Evolutionary conservation across 2,113 vertebrate genomes (phyloP).

Genomic region (Delphinus delphis): DNA sequence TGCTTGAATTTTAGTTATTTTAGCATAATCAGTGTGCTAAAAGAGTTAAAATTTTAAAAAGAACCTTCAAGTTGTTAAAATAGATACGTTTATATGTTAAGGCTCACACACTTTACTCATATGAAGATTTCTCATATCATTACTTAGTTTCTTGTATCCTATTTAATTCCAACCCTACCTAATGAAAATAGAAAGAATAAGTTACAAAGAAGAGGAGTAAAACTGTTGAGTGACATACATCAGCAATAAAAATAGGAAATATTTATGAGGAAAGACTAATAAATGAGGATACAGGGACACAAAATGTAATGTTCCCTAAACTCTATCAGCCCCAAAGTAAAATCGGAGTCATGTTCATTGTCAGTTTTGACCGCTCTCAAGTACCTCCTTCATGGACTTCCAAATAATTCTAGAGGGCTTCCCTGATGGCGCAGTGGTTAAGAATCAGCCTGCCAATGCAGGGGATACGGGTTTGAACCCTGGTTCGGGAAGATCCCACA

Average conservation of each 20-base stretch:
- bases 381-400: not conserved
- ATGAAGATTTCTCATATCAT: not conserved
- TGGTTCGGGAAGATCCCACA: no score
- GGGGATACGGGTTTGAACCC: no score
- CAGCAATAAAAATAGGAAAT: not conserved
- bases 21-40: not conserved
- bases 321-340: not conserved
- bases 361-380: not conserved
- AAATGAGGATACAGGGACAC: not conserved
- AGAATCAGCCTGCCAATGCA: no score
- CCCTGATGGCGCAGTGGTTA: no score
- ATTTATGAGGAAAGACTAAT: not conserved
- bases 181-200: not conserved
- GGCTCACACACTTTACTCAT: not conserved
- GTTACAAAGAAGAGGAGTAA: not conserved
- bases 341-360: not conserved
- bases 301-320: not conserved
- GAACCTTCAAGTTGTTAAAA: not conserved
- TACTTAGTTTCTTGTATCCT: slow-evolving; percentile 19
- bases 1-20: not conserved
- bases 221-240: not conserved
- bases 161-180: not conserved
- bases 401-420: not conserved
- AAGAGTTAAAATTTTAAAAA: not conserved
- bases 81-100: not conserved